Percentiles rank a stretch among this genome's conserved stretches.
Evolutionary conservation across 2,888 invertebrate genomes (phyloP).

Genomic region (Erebia epiphron): DNA sequence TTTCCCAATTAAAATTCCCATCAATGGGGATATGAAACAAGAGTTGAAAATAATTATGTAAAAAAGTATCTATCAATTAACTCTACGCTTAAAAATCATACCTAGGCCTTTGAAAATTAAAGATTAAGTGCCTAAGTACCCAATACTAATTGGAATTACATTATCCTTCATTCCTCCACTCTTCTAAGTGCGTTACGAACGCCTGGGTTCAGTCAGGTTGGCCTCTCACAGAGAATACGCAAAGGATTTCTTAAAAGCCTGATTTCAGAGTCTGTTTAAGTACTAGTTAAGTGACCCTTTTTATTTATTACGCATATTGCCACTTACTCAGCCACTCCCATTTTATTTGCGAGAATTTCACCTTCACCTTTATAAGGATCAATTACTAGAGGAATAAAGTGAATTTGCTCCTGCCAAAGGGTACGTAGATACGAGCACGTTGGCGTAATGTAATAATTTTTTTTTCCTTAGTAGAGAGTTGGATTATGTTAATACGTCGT

Average conservation of each 20-base stretch:
- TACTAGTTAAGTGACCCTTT: slow-evolving; percentile 1
- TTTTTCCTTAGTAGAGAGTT: not conserved
- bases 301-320: slow-evolving; percentile 9
- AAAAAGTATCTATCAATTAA: no score
- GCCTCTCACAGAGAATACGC: slow-evolving; percentile 11
- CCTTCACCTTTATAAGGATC: slow-evolving; percentile 8
- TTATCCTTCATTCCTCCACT: not conserved
- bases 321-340: not conserved
- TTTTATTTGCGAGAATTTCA: not conserved
- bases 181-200: not conserved
- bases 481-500: not conserved
- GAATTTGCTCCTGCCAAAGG: not conserved
- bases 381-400: slow-evolving; percentile 1
- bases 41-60: no score
- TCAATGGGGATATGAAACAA: no score
- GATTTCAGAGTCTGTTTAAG: slow-evolving; percentile 18
- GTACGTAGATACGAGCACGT: not conserved
- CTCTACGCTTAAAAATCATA: not conserved
- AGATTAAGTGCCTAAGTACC: no score
- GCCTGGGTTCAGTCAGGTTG: not conserved
- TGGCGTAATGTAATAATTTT: slow-evolving; percentile 1
- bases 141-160: not conserved
- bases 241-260: slow-evolving; percentile 20
- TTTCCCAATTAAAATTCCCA: no score
- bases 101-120: not conserved